Evolutionary conservation across 2,797 vertebrate species (phyloP).

Genomic region (Falco naumanni): DNA sequence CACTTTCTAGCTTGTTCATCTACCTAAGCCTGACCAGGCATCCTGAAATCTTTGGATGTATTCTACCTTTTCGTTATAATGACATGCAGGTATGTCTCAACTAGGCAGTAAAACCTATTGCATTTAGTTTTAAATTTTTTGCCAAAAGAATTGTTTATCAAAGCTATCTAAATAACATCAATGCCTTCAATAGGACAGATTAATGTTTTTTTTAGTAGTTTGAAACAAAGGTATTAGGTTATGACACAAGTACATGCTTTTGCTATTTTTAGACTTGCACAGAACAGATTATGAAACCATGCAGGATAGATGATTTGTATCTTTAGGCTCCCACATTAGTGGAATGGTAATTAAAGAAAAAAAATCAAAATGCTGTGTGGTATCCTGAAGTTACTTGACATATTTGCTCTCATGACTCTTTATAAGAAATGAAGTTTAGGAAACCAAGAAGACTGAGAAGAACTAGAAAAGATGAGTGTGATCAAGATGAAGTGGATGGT

Average conservation of each 20-base stretch:
- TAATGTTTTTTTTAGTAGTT: background rate
- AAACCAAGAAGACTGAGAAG: constrained; percentile 72
- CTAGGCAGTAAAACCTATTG: background rate
- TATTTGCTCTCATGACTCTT: constrained; percentile 37
- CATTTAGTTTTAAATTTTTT: background rate
- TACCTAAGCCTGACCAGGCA: background rate
- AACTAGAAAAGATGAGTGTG: constrained; percentile 77
- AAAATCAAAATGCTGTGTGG: background rate
- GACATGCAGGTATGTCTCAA: background rate
- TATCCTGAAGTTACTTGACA: background rate
- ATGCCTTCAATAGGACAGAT: background rate
- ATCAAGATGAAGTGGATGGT: constrained; percentile 75
- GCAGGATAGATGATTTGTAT: background rate
- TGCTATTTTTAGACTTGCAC: background rate
- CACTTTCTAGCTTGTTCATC: background rate
- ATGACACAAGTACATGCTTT: background rate
- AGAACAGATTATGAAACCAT: background rate
- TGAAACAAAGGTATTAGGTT: background rate
- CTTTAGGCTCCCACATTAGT: background rate
- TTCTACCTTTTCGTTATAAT: background rate
- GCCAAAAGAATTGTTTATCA: background rate
- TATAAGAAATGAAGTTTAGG: constrained; percentile 73
- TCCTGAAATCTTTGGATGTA: background rate
- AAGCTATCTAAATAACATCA: background rate
- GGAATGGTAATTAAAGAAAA: background rate